Evolutionary conservation across 30 jellyfish, hydroid and myxozoan species (phyloP), one percentile per base, ranked within the genome.

Genomic region (Clytia hemisphaerica): DNA sequence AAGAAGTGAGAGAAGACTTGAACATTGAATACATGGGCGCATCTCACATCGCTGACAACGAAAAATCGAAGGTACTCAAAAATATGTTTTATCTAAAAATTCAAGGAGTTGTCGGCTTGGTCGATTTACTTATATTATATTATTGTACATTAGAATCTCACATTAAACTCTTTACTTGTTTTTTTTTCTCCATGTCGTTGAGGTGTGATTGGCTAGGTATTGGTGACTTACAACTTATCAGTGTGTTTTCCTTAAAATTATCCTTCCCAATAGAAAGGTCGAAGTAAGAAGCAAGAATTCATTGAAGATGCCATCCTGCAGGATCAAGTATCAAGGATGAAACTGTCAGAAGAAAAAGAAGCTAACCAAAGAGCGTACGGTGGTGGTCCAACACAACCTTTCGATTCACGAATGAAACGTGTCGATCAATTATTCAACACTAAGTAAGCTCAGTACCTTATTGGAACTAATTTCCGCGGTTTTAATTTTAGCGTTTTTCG

Each of bases 11-110:
- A 42, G 88, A 82, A 18, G 94, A 82, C 37, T 4, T 82, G 7
- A 51, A 82, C 33, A 72, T 82, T 26, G 94, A 82, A 50, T 82
- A 82, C 50, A 63, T 82, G 45, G 94, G 94, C 5, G 57, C 75
- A 9, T n/a, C n/a, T n/a, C n/a, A n/a, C n/a, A n/a, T n/a, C n/a
- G n/a, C n/a, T n/a, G n/a, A n/a, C n/a, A n/a, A n/a, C n/a, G n/a
- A n/a, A n/a, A n/a, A n/a, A n/a, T n/a, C n/a, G n/a, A n/a, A n/a
- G n/a, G n/a, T n/a, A n/a, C n/a, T n/a, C n/a, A n/a, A n/a, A n/a
- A n/a, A n/a, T n/a, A n/a, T n/a, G n/a, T n/a, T n/a, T n/a, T n/a
- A n/a, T n/a, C n/a, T n/a, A n/a, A n/a, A n/a, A n/a, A n/a, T n/a
- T n/a, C n/a, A n/a, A n/a, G n/a, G n/a, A n/a, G n/a, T n/a, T n/a